These are phyloP conservation scores for Phataginus tricuspis DNA, from an alignment of 2,797 vertebrate species.

Conservation along the genomic window DNA sequence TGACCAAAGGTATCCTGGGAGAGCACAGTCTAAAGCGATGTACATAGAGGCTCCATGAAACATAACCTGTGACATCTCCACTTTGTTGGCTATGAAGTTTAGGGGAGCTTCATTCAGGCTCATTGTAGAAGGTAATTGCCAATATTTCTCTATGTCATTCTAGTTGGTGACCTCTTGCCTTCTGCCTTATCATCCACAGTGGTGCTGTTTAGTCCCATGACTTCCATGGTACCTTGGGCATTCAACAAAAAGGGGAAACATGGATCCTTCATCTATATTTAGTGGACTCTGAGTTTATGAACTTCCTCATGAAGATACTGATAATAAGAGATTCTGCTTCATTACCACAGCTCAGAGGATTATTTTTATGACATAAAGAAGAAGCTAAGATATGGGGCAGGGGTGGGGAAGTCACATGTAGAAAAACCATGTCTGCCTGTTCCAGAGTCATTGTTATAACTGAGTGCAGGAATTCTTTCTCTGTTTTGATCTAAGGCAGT, in stretches of 20 bases:
- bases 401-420: neutral
- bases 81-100: neutral
- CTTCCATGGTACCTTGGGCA: neutral
- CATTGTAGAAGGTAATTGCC: neutral
- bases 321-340: slow-evolving; percentile 94
- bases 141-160: neutral
- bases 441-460: neutral
- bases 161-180: neutral
- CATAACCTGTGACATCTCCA: slow-evolving; percentile 89
- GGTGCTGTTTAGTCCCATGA: neutral
- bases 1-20: slow-evolving; percentile 95
- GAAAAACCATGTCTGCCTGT: neutral
- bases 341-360: slow-evolving; percentile 94
- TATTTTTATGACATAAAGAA: slow-evolving; percentile 96
- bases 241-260: neutral
- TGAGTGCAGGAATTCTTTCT: neutral
- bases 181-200: neutral
- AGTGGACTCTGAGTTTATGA: slow-evolving; percentile 95
- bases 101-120: slow-evolving; percentile 61
- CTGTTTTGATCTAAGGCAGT: neutral
- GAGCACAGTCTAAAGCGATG: slow-evolving; percentile 94
- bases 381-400: slow-evolving; percentile 90
- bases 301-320: slow-evolving; percentile 91
- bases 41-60: slow-evolving; percentile 96
- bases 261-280: slow-evolving; percentile 91